Conservation (phyloP, 2,113 vertebrate species). For the Isurus oxyrinchus region DNA sequence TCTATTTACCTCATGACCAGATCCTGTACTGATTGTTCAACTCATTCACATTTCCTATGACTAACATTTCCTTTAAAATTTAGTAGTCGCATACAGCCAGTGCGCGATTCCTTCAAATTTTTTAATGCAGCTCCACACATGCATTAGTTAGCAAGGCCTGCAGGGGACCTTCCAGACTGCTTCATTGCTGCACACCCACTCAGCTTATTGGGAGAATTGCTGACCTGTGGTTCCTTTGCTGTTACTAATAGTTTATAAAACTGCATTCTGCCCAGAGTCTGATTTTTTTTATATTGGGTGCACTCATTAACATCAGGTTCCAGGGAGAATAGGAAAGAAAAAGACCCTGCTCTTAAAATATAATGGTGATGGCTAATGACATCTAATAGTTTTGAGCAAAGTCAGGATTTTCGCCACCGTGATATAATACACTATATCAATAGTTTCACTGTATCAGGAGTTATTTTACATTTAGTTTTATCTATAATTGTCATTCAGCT, state of each 20-base stretch:
- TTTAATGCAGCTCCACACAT: background rate
- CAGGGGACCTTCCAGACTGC: background rate
- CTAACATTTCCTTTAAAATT: background rate
- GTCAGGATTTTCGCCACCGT: background rate
- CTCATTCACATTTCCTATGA: background rate
- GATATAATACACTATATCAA: background rate
- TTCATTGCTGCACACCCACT: background rate
- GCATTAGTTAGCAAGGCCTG: background rate
- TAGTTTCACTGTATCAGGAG: background rate
- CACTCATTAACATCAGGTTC: background rate
- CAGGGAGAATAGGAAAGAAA: background rate
- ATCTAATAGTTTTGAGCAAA: background rate
- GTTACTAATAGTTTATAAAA: background rate
- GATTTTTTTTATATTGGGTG: background rate
- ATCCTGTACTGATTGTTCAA: background rate
- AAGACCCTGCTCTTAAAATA: background rate
- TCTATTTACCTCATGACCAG: background rate
- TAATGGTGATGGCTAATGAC: background rate
- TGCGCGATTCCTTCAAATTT: background rate
- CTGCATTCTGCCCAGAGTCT: background rate
- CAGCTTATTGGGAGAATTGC: background rate
- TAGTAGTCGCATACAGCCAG: background rate
- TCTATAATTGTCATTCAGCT: background rate
- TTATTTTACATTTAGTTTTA: background rate
- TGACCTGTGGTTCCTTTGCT: background rate